phyloP scores from a whole-genome alignment of 2,888 invertebrate genomes.

The Oithona nana region DNA sequence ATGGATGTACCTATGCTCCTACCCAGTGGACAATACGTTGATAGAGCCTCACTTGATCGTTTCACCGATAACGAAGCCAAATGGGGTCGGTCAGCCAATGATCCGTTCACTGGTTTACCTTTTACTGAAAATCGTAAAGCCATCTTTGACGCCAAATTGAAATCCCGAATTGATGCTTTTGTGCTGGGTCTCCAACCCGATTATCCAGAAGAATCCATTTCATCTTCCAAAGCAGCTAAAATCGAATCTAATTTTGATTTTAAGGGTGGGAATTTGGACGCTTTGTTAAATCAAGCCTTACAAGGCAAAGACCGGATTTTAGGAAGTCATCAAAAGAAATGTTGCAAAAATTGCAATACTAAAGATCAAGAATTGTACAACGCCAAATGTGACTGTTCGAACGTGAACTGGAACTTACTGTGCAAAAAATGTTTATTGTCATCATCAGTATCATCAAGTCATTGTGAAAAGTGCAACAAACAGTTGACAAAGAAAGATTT shows the following conservation, averaged over 20 bases:
- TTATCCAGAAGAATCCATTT: not conserved
- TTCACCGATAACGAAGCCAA: not conserved
- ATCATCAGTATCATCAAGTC: too few species aligned
- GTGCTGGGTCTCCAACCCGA: not conserved
- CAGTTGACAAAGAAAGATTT: not conserved
- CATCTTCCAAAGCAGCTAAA: not conserved
- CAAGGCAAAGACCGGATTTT: too few species aligned
- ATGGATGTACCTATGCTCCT: conserved; percentile 6
- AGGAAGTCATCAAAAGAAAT: too few species aligned
- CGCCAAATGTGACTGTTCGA: not conserved
- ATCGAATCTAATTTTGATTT: not conserved
- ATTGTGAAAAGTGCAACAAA: not conserved
- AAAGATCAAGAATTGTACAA: not conserved
- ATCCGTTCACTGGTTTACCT: conserved; percentile 1
- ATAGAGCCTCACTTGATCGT: not conserved
- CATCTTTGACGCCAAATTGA: conserved; percentile 2
- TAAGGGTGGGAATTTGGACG: not conserved
- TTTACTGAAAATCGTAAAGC: not conserved
- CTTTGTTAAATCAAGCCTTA: not conserved
- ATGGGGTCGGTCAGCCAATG: conserved; percentile 5
- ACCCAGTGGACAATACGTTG: not conserved
- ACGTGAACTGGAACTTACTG: not conserved
- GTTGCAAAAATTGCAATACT: not conserved
- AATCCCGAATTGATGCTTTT: conserved; percentile 1
- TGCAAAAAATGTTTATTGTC: not conserved